phyloP scores from a whole-genome alignment of 2,797 vertebrate genomes.

The Erpetoichthys calabaricus region DNA sequence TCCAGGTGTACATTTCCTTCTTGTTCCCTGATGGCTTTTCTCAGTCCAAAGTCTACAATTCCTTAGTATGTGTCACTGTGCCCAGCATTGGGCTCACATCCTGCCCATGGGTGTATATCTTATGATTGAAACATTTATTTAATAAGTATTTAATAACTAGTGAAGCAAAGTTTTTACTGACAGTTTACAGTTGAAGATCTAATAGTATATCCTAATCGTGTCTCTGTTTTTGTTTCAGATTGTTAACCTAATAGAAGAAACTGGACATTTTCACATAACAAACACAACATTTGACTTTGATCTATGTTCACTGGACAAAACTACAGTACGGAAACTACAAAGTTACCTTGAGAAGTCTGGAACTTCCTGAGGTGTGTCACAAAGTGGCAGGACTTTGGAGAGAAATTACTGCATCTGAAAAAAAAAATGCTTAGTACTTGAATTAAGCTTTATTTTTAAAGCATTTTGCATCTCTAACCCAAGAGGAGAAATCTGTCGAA shows the following conservation, averaged over 20 bases:
- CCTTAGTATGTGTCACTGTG: too few species aligned
- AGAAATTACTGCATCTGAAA: constrained; percentile 12
- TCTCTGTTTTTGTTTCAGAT: constrained; percentile 50
- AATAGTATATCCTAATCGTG: too few species aligned
- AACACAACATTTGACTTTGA: constrained; percentile 99
- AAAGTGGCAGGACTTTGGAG: constrained; percentile 45
- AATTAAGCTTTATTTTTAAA: constrained; percentile 51
- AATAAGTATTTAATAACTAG: too few species aligned
- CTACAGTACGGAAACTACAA: constrained; percentile 93
- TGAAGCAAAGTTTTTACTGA: too few species aligned
- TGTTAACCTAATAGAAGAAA: constrained; percentile 97
- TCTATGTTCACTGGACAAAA: constrained; percentile 94
- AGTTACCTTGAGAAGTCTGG: constrained; percentile 90
- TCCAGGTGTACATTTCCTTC: too few species aligned
- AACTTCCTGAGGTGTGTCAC: constrained; percentile 60
- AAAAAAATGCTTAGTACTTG: constrained; percentile 36
- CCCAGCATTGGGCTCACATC: too few species aligned
- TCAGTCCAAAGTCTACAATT: too few species aligned
- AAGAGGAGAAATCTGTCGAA: constrained; percentile 36
- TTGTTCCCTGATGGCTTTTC: too few species aligned
- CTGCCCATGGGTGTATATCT: too few species aligned
- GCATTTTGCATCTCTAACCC: constrained; percentile 45
- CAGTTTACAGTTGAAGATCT: too few species aligned
- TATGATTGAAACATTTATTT: too few species aligned
- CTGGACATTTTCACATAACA: constrained; percentile 98